These are phyloP conservation scores for Dunckerocampus dactyliophorus DNA, from an alignment of 2,113 vertebrate genomes.

Conservation along the genomic window DNA sequence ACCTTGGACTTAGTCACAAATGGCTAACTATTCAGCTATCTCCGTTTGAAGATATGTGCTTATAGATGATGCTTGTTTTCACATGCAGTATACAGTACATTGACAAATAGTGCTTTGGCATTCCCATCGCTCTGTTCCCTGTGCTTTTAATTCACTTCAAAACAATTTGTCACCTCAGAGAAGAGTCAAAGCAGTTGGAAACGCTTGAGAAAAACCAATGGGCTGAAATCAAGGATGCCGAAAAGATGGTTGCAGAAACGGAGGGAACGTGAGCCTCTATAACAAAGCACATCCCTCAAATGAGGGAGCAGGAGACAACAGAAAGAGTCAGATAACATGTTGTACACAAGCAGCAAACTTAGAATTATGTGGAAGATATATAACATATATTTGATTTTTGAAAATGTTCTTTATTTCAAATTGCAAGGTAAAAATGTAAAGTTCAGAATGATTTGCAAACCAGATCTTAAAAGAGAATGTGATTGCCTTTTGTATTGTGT, in stretches of 20 bases:
- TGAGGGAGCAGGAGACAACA: constrained; percentile 57
- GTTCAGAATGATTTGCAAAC: background rate
- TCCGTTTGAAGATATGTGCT: background rate
- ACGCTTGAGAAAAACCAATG: constrained; percentile 46
- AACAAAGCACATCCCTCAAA: constrained; percentile 52
- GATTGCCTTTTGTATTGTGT: too few relatives aligned
- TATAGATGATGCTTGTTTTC: background rate
- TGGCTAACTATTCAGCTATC: background rate
- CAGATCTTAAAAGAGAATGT: too few relatives aligned
- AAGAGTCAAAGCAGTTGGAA: constrained; percentile 59
- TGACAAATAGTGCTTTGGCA: background rate
- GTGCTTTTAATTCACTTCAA: background rate
- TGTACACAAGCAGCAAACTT: too few relatives aligned
- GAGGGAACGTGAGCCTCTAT: constrained; percentile 58
- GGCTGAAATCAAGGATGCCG: constrained; percentile 59
- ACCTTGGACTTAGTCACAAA: too few relatives aligned
- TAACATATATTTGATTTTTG: too few relatives aligned
- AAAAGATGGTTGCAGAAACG: too few relatives aligned
- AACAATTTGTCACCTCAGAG: constrained; percentile 52
- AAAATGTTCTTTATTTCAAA: too few relatives aligned
- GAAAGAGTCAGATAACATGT: constrained; percentile 65
- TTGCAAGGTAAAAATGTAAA: too few relatives aligned
- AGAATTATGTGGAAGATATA: too few relatives aligned
- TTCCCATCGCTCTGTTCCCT: background rate
- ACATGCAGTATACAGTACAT: background rate